Percentiles rank a stretch among this genome's conserved stretches.
Conservation (phyloP, 1,140 invertebrate species). For the Dufourea novaeangliae region DNA sequence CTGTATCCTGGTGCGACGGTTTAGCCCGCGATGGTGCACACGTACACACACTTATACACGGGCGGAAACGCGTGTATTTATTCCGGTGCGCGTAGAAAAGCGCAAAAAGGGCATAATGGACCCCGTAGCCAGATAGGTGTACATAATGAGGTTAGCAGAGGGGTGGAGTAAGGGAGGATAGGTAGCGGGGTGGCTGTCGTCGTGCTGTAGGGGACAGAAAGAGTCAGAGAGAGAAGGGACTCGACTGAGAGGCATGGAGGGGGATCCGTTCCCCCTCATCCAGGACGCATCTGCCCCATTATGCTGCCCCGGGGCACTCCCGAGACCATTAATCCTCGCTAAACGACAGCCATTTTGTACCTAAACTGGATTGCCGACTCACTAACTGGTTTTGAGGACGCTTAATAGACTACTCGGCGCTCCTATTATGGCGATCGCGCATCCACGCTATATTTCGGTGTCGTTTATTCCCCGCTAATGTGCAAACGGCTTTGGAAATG, state of each 20-base stretch:
- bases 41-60: background rate
- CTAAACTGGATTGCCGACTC: conserved; percentile 82
- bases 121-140: conserved; percentile 75
- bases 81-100: conserved; percentile 61
- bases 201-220: conserved; percentile 15
- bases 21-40: too few relatives aligned
- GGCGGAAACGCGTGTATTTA: conserved; percentile 55
- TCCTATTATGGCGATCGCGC: conserved; percentile 76
- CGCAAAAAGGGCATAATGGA: conserved; percentile 79
- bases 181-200: conserved; percentile 57
- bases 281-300: conserved; percentile 81
- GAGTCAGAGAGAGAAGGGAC: conserved; percentile 12
- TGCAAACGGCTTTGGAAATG: conserved; percentile 59
- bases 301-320: conserved; percentile 77
- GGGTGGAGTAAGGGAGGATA: conserved; percentile 53
- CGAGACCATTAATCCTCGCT: conserved; percentile 81
- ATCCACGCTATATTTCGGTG: conserved; percentile 67
- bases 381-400: conserved; percentile 81
- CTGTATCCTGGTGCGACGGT: background rate
- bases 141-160: conserved; percentile 77
- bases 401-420: conserved; percentile 80
- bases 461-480: conserved; percentile 69
- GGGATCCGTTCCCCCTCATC: conserved; percentile 62
- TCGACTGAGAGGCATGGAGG: conserved; percentile 27
- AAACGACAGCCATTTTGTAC: conserved; percentile 83